Evolutionary conservation across 2,113 vertebrate genomes (phyloP), one percentile per base, ranked within the genome.

Genomic region (Hemiscyllium ocellatum): DNA sequence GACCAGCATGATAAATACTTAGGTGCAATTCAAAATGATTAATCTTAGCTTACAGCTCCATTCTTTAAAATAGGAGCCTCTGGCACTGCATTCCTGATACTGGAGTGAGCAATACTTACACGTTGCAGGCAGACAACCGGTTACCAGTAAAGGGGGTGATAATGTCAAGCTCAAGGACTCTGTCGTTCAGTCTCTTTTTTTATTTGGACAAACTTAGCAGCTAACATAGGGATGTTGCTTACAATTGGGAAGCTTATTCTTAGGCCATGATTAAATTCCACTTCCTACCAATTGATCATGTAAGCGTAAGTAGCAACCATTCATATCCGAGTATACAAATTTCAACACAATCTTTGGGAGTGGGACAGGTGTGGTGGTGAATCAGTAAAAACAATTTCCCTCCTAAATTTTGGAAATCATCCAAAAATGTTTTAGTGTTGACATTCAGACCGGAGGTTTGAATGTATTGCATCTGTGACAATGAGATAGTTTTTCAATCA

Each of bases 81-180:
- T 5, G 37, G 93, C 93, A 94, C 65, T 94, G 66, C 93, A 94
- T 94, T 94, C 93, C 24, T 94, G 66, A 24, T 19, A 42, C 93
- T 50, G 19, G 24, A 70, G 37, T 90, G 29, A 61, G 24, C 22
- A 47, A 70, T 68, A 6, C 19, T 72, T n/a, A 68, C 5, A 42
- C 20, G 26, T 10, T 26, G 66, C 17, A 20, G 37, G 8, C 24
- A 24, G 70, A 26, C 17, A 37, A 42, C 93, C 24, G 66, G 37
- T n/a, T 65, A 8, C 22, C 2, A 22, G 20, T 26, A 22, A 50
- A 47, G 37, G 10, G 17, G 47, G 29, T 22, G 37, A n/a, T 80
- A 17, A 17, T 17, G 6, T 50, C 0, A 50, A 94, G n/a, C 42
- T 70, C 65, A 70, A 70, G 24, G 17, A 8, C 52, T 89, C 17